Percentiles rank a stretch among this genome's conserved stretches.
These are phyloP conservation scores for Conchocele bisecta DNA, from an alignment of 2,888 invertebrate genomes.

Conservation along the genomic window DNA sequence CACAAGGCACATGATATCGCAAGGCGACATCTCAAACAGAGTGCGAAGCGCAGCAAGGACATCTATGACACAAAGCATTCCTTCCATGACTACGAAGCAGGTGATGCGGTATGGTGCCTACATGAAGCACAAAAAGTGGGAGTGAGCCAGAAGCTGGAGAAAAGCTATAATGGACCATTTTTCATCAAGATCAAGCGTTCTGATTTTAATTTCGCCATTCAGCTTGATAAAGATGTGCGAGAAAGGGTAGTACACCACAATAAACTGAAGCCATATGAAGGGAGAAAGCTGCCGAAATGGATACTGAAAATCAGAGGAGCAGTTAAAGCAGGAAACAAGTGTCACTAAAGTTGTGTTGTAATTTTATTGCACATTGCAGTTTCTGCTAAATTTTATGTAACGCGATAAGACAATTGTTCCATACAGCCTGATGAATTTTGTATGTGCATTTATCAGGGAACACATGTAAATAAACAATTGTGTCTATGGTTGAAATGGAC, in stretches of 20 bases:
- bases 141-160: conserved; percentile 28
- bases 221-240: neutral
- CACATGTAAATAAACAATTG: no score
- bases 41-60: conserved; percentile 18
- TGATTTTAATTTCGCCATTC: conserved; percentile 18
- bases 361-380: no score
- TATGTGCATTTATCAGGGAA: no score
- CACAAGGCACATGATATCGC: conserved; percentile 12
- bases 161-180: conserved; percentile 31
- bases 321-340: no score
- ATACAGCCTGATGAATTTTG: no score
- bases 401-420: no score
- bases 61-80: conserved; percentile 30
- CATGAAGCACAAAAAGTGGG: conserved; percentile 17
- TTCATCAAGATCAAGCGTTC: conserved; percentile 9
- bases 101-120: conserved; percentile 34
- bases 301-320: no score
- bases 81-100: conserved; percentile 13
- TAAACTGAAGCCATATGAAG: conserved; percentile 27
- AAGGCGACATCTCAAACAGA: conserved; percentile 11
- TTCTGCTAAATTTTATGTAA: no score
- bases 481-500: no score
- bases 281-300: neutral
- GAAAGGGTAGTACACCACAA: conserved; percentile 27
- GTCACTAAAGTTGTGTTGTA: no score